Evolutionary conservation across 2,113 vertebrate genomes (phyloP).

Genomic region (Cebidichthys violaceus): DNA sequence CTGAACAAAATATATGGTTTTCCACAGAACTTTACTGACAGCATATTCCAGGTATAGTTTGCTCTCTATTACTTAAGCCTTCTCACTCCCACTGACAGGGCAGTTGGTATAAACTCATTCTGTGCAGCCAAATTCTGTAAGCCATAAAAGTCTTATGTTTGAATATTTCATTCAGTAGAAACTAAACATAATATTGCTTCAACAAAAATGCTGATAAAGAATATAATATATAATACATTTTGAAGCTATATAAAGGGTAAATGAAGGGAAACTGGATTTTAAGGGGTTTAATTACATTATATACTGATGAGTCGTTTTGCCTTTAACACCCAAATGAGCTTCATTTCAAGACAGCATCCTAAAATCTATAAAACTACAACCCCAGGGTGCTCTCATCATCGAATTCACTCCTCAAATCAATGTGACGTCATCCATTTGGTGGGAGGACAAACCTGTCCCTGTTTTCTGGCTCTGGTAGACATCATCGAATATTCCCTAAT

Average conservation of each 20-base stretch:
- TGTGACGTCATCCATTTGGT: conserved; percentile 21
- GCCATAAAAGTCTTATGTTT: not conserved
- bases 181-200: not conserved
- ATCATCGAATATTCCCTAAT: conserved; percentile 41
- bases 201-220: not conserved
- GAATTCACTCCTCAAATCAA: not conserved
- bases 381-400: not conserved
- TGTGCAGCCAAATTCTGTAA: not conserved
- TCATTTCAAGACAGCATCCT: not conserved
- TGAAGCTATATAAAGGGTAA: not conserved
- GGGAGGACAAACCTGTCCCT: conserved; percentile 27
- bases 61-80: not conserved
- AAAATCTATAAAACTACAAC: not conserved
- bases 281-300: not conserved
- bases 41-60: not conserved
- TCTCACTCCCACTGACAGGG: not conserved
- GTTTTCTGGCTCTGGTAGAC: conserved; percentile 1
- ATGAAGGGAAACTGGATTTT: not conserved
- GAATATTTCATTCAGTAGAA: not conserved
- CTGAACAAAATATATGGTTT: not conserved
- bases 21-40: not conserved
- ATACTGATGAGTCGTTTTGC: not conserved
- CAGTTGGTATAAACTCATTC: not conserved
- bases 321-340: not conserved
- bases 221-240: not conserved